These are phyloP conservation scores for Sminthurides aquaticus DNA, from an alignment of 2,888 invertebrate species.

Conservation along the genomic window DNA sequence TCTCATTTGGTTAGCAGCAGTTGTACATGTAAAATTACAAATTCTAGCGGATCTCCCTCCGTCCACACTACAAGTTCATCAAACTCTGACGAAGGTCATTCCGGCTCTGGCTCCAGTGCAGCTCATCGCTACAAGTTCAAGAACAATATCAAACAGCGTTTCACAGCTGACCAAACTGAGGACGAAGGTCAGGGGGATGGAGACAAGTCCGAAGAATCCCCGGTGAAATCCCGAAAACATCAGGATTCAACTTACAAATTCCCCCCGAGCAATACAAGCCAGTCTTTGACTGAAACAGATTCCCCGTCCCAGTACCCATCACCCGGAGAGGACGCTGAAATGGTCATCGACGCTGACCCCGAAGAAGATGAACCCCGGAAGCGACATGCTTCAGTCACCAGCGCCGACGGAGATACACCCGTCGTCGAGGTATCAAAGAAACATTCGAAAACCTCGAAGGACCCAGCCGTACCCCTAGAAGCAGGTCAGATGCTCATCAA, in stretches of 20 bases:
- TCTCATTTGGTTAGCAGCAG: background rate
- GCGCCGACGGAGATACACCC: background rate
- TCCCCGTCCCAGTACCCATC: background rate
- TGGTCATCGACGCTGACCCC: background rate
- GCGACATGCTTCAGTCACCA: background rate
- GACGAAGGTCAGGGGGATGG: background rate
- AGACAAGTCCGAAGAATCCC: background rate
- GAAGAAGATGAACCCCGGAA: background rate
- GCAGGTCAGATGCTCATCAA: background rate
- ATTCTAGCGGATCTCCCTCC: constrained; percentile 20
- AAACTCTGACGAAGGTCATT: constrained; percentile 13
- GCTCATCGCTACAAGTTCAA: constrained; percentile 74
- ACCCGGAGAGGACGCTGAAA: background rate
- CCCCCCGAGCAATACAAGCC: background rate
- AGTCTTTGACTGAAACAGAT: background rate
- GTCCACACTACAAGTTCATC: constrained; percentile 14
- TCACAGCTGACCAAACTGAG: constrained; percentile 48
- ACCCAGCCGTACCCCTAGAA: background rate
- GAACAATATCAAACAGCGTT: constrained; percentile 84
- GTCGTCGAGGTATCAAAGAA: background rate
- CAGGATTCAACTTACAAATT: background rate
- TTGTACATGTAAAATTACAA: constrained; percentile 9
- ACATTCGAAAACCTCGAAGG: background rate
- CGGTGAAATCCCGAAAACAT: background rate
- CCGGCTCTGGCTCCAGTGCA: constrained; percentile 16